A percentile compares a stretch with the other conserved stretches of the same genome.
These are phyloP conservation scores for Hephaestus fuliginosus DNA, from an alignment of 2,797 vertebrate species.

Conservation along the genomic window DNA sequence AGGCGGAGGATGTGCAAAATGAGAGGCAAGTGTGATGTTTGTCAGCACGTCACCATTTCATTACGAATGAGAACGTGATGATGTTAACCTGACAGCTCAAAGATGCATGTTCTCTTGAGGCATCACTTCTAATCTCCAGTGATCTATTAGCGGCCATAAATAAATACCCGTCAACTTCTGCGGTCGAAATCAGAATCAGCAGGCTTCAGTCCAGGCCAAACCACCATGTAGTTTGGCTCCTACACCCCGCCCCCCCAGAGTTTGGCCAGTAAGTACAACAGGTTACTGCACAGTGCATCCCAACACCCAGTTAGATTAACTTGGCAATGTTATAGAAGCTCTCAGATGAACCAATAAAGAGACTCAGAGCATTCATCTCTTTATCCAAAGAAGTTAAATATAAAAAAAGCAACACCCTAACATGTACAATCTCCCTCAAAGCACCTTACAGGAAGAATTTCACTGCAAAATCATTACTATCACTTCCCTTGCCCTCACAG, in stretches of 20 bases:
- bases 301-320: conserved; percentile 1
- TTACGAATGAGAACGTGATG: conserved; percentile 36
- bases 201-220: conserved; percentile 38
- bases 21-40: conserved; percentile 43
- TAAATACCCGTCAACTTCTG: conserved; percentile 30
- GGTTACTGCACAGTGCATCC: neutral
- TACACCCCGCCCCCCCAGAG: neutral
- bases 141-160: conserved; percentile 26
- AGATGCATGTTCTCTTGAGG: conserved; percentile 18
- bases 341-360: neutral
- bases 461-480: conserved; percentile 26
- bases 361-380: neutral
- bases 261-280: conserved; percentile 21
- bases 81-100: conserved; percentile 36
- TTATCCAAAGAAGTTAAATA: conserved; percentile 5
- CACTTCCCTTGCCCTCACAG: conserved; percentile 31
- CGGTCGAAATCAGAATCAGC: conserved; percentile 31
- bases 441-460: conserved; percentile 31
- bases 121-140: conserved; percentile 8
- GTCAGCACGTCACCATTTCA: conserved; percentile 28
- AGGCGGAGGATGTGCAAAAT: conserved; percentile 17
- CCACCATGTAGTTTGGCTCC: conserved; percentile 40
- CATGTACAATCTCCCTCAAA: conserved; percentile 15
- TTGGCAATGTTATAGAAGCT: conserved; percentile 2
- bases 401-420: conserved; percentile 6